Evolutionary conservation across 2,113 vertebrate species (phyloP).

Genomic region (Orthonyx spaldingii): DNA sequence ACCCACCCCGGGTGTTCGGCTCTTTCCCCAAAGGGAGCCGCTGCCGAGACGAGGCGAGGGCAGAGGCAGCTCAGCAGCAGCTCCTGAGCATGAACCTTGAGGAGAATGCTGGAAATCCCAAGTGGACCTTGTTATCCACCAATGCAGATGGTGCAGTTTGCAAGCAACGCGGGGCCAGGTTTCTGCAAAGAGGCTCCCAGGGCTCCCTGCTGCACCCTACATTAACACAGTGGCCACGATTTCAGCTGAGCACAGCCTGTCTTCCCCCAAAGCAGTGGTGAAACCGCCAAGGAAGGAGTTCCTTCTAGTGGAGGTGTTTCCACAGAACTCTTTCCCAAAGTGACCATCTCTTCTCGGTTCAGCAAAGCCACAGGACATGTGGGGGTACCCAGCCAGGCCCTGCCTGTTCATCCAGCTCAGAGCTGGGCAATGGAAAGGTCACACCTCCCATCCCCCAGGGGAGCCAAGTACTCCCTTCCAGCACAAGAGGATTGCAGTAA

Average conservation of each 20-base stretch:
- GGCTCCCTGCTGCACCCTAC: fast-evolving
- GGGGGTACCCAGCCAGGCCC: not conserved
- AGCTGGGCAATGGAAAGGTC: not conserved
- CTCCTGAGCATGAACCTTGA: not conserved
- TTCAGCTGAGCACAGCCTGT: not conserved
- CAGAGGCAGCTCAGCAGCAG: not conserved
- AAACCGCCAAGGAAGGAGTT: not conserved
- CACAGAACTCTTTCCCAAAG: not conserved
- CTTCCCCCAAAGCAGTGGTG: not conserved
- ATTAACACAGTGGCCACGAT: not conserved
- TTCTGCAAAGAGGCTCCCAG: not conserved
- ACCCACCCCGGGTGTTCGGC: not conserved
- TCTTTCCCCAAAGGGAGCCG: not conserved
- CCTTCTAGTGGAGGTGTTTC: not conserved
- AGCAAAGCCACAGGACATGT: fast-evolving
- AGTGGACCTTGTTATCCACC: not conserved
- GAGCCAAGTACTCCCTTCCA: not conserved
- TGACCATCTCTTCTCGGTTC: not conserved
- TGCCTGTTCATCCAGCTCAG: not conserved
- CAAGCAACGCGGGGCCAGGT: not conserved
- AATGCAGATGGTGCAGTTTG: not conserved
- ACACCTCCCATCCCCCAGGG: not conserved
- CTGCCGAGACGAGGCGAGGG: fast-evolving
- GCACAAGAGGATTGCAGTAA: not conserved
- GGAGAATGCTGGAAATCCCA: not conserved